Conservation (phyloP, 1,140 invertebrate genomes). For the Drosophila nigrodunni region DNA sequence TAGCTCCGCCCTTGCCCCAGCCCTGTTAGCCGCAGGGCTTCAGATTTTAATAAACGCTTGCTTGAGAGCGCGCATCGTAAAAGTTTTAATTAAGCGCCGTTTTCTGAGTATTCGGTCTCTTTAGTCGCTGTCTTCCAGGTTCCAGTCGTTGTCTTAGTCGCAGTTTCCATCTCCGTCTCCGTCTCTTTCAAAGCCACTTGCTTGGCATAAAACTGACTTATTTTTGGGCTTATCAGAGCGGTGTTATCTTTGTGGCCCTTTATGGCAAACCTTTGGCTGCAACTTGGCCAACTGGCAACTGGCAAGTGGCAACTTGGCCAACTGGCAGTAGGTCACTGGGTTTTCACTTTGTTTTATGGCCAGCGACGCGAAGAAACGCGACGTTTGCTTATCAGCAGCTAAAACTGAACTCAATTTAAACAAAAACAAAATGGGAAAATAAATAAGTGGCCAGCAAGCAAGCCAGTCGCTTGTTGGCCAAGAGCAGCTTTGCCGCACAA, state of each 20-base stretch:
- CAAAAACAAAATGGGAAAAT: too few species aligned
- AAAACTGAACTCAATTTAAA: constrained; percentile 66
- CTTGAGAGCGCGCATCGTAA: constrained; percentile 52
- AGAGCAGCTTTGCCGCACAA: constrained; percentile 34
- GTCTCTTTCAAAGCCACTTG: constrained; percentile 25
- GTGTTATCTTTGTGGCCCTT: constrained; percentile 20
- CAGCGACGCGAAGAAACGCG: constrained; percentile 46
- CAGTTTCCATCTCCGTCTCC: too few species aligned
- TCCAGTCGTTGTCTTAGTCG: too few species aligned
- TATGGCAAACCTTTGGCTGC: constrained; percentile 1
- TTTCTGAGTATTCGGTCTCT: too few species aligned
- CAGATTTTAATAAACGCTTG: constrained; percentile 74
- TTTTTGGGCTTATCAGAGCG: constrained; percentile 56
- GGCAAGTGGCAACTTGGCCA: not conserved
- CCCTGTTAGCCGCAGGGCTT: constrained; percentile 53
- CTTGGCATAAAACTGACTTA: constrained; percentile 55
- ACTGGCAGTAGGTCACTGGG: constrained; percentile 74
- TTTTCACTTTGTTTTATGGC: constrained; percentile 78
- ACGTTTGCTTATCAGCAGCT: constrained; percentile 68
- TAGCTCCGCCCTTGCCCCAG: constrained; percentile 13
- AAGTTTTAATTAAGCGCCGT: constrained; percentile 75
- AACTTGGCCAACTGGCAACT: constrained; percentile 18
- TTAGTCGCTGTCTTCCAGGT: too few species aligned
- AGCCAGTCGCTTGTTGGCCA: constrained; percentile 1
- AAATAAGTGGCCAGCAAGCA: constrained; percentile 52